A percentile compares a stretch with the other conserved stretches of the same genome.
These are phyloP conservation scores for Phalacrocorax aristotelis DNA, from an alignment of 2,113 vertebrate species.

Conservation along the genomic window DNA sequence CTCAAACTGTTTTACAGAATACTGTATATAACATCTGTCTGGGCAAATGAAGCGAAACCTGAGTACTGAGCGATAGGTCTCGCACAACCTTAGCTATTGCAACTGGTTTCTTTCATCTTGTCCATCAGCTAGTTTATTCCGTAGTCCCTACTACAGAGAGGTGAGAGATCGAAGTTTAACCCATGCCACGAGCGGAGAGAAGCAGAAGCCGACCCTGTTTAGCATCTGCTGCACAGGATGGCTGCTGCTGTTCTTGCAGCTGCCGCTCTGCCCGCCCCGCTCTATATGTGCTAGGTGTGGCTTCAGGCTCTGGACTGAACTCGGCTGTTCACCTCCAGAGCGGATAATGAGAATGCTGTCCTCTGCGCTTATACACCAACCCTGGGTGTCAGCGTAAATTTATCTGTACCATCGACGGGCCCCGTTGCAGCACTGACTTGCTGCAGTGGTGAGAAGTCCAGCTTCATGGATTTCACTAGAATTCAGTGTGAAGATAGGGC, in stretches of 20 bases:
- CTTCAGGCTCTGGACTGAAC: not conserved
- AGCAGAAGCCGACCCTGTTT: not conserved
- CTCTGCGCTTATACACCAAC: not conserved
- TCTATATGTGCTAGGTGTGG: rapidly evolving
- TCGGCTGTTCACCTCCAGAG: not conserved
- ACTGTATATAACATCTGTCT: not conserved
- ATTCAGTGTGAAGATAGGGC: not conserved
- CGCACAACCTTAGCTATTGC: not conserved
- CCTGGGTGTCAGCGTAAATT: not conserved
- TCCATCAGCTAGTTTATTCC: not conserved
- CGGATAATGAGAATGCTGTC: not conserved
- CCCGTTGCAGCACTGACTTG: rapidly evolving
- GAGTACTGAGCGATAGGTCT: not conserved
- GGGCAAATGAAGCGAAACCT: not conserved
- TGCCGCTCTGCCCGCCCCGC: rapidly evolving
- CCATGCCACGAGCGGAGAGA: not conserved
- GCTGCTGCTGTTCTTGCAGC: not conserved
- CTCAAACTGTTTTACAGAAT: not conserved
- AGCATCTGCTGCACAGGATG: not conserved
- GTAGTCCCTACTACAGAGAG: not conserved
- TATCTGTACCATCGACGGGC: rapidly evolving
- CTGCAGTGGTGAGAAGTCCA: not conserved
- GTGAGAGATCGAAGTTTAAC: not conserved
- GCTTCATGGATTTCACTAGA: not conserved
- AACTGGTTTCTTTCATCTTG: not conserved